Evolutionary conservation across 2,888 invertebrate species (phyloP).

Genomic region (Morpho deidamia): DNA sequence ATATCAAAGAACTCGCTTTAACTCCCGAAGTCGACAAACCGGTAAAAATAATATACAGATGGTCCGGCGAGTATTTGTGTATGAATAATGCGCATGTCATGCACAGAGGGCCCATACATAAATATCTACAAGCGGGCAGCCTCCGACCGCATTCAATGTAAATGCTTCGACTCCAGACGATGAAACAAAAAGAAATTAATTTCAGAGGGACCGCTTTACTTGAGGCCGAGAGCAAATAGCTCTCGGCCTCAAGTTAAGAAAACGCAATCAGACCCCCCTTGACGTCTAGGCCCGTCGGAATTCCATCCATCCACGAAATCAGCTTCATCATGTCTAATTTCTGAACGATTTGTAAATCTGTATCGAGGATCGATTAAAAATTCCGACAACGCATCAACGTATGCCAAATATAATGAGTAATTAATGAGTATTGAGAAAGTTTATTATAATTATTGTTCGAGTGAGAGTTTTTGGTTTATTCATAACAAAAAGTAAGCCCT

Average conservation of each 20-base stretch:
- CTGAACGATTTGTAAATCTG: slow-evolving; percentile 63
- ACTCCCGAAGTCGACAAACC: slow-evolving; percentile 58
- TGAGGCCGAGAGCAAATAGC: too few species aligned
- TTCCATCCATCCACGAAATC: slow-evolving; percentile 55
- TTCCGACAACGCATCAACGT: slow-evolving; percentile 4
- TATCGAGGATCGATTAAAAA: slow-evolving; percentile 45
- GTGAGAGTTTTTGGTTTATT: not conserved
- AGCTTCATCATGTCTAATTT: slow-evolving; percentile 49
- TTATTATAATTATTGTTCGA: not conserved
- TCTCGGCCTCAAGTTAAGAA: slow-evolving; percentile 42
- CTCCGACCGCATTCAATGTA: slow-evolving; percentile 76
- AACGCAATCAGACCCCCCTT: slow-evolving; percentile 68
- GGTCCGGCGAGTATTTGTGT: slow-evolving; percentile 55
- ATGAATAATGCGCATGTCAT: slow-evolving; percentile 76
- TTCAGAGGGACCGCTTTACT: slow-evolving; percentile 71
- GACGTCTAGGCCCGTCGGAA: slow-evolving; percentile 57
- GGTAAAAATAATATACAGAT: slow-evolving; percentile 71
- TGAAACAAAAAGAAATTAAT: slow-evolving; percentile 77
- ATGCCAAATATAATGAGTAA: not conserved
- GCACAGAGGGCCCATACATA: slow-evolving; percentile 68
- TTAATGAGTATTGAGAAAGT: not conserved
- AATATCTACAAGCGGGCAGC: slow-evolving; percentile 71
- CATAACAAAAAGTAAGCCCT: slow-evolving; percentile 27
- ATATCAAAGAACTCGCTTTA: slow-evolving; percentile 1
- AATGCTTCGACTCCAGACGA: slow-evolving; percentile 71